These are phyloP conservation scores for Pogonocherus hispidulus DNA, from an alignment of 2,888 invertebrate species.

Conservation along the genomic window DNA sequence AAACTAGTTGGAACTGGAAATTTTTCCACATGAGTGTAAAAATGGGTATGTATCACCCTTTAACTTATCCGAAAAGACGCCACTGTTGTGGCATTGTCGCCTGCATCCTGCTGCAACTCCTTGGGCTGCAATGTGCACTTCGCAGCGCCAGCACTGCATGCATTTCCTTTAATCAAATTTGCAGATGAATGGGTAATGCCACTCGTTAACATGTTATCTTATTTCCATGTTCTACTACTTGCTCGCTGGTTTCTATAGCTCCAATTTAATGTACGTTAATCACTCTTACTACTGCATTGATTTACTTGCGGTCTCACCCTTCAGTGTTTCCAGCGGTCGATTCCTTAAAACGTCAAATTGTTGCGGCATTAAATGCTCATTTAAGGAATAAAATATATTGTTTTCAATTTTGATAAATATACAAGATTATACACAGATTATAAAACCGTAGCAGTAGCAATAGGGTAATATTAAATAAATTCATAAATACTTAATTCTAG, in stretches of 20 bases:
- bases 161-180: constrained; percentile 47
- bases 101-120: constrained; percentile 9
- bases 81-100: no score
- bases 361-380: no score
- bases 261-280: constrained; percentile 55
- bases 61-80: no score
- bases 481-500: no score
- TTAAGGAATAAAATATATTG: no score
- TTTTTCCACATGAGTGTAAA: no score
- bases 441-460: no score
- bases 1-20: no score
- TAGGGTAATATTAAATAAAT: no score
- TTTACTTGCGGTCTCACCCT: constrained; percentile 18
- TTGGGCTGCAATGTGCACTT: constrained; percentile 38
- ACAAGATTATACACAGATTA: no score
- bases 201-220: constrained; percentile 48
- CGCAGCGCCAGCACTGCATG: constrained; percentile 31
- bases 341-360: not conserved
- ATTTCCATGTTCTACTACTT: constrained; percentile 54
- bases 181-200: constrained; percentile 41
- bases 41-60: no score
- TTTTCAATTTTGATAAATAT: no score
- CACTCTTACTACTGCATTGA: constrained; percentile 40
- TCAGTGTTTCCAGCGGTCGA: not conserved
- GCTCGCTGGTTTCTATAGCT: constrained; percentile 30